These are phyloP conservation scores for Elachura formosa DNA, from an alignment of 2,113 vertebrate species.

Conservation along the genomic window DNA sequence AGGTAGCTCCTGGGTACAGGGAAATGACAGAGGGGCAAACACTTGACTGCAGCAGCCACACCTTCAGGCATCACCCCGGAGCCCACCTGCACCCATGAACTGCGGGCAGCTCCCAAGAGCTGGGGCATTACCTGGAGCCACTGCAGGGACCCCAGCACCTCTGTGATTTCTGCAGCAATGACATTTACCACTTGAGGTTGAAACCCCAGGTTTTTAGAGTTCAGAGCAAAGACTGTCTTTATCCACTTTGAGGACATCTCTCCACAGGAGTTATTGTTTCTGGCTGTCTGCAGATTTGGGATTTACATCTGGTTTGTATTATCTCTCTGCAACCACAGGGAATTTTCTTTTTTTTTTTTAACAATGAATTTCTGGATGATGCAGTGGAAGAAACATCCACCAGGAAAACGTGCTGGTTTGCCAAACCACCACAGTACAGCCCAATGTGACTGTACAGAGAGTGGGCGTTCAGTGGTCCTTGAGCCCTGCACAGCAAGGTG, in stretches of 20 bases:
- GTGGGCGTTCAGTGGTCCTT: neutral
- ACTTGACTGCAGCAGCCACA: neutral
- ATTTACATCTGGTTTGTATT: slow-evolving; percentile 20
- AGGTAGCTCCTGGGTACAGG: neutral
- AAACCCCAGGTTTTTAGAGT: neutral
- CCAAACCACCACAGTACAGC: neutral
- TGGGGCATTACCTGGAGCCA: neutral
- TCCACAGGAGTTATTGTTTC: slow-evolving; percentile 1
- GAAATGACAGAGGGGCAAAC: neutral
- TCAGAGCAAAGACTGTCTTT: neutral
- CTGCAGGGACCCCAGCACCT: neutral
- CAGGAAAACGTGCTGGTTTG: neutral
- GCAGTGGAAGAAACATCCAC: neutral
- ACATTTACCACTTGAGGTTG: neutral
- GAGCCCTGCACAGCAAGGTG: neutral
- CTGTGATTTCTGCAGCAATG: neutral
- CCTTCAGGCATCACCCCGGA: neutral
- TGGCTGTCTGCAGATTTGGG: neutral
- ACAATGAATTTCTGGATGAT: neutral
- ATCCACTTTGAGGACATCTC: neutral
- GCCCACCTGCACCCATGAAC: rapidly evolving
- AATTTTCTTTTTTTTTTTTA: neutral
- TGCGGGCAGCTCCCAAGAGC: rapidly evolving
- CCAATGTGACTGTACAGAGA: neutral
- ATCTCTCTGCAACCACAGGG: neutral